Evolutionary conservation across 2,888 invertebrate species (phyloP).

Genomic region (Drosophila rubida): DNA sequence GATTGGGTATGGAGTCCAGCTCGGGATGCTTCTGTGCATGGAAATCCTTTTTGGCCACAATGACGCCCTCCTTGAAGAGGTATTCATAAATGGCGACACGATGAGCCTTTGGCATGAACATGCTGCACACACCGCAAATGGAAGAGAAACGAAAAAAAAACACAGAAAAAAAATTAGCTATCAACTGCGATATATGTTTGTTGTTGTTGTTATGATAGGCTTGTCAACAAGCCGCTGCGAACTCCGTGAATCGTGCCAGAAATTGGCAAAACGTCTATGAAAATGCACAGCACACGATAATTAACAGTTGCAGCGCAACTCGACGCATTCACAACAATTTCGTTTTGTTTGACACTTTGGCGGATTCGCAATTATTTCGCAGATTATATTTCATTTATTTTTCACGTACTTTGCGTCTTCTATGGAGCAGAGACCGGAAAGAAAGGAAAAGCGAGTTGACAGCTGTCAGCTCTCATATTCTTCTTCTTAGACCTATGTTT

Average conservation of each 20-base stretch:
- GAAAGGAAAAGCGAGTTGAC: conserved; percentile 81
- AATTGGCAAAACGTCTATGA: conserved; percentile 32
- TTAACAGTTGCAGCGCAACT: conserved; percentile 8
- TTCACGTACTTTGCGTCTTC: conserved; percentile 84
- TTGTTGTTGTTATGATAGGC: conserved; percentile 38
- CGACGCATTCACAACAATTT: conserved; percentile 21
- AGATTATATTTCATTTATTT: conserved; percentile 67
- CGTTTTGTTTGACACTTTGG: conserved; percentile 41
- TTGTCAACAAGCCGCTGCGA: conserved; percentile 41
- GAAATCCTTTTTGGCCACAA: conserved; percentile 99
- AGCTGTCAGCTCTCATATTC: conserved; percentile 68
- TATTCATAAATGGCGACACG: conserved; percentile 98
- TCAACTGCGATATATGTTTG: conserved; percentile 22
- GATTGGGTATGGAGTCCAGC: conserved; percentile 96
- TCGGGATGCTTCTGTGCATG: conserved; percentile 99
- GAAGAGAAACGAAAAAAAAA: conserved; percentile 43
- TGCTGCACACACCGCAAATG: conserved; percentile 87
- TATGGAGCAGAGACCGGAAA: conserved; percentile 84
- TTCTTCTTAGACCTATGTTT: conserved; percentile 28
- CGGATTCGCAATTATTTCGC: conserved; percentile 68
- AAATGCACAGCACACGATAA: conserved; percentile 40
- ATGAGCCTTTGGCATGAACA: conserved; percentile 99
- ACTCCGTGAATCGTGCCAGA: conserved; percentile 22
- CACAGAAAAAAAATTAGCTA: conserved; percentile 47
- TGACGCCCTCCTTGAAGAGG: conserved; percentile 99